Percentiles rank a stretch among this genome's conserved stretches.
Conservation (phyloP, 1,140 invertebrate genomes). For the Achatina immaculata region DNA sequence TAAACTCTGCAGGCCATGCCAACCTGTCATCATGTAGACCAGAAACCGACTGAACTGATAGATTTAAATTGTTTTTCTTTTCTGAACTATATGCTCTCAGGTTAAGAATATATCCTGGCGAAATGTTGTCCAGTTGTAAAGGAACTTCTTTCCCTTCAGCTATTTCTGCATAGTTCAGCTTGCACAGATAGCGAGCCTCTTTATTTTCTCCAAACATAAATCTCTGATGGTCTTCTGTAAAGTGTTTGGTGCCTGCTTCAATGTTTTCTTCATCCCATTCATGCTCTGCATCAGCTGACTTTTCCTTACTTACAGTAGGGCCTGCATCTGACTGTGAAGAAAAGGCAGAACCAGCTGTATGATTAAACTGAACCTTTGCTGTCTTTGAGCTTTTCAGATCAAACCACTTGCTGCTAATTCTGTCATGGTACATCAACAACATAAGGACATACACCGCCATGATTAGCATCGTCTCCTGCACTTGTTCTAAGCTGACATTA, state of each 20-base stretch:
- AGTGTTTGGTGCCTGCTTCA: neutral
- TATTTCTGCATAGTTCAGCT: neutral
- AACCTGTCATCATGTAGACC: neutral
- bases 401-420: neutral
- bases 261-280: neutral
- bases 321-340: neutral
- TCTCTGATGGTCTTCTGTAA: neutral
- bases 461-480: neutral
- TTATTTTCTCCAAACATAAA: neutral
- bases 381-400: too few species aligned
- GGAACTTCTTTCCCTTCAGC: neutral
- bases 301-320: too few species aligned
- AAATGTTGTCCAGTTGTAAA: neutral
- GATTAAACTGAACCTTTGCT: too few species aligned
- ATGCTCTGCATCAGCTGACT: neutral
- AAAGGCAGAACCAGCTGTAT: too few species aligned
- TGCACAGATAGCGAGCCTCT: neutral
- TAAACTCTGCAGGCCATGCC: neutral
- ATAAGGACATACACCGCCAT: neutral
- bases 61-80: neutral
- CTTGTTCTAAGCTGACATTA: neutral
- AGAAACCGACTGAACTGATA: neutral
- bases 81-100: neutral
- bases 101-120: neutral
- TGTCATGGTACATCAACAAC: neutral